Conservation (phyloP, 92 coral and sea anemone species). For the Phenganax marumi region DNA sequence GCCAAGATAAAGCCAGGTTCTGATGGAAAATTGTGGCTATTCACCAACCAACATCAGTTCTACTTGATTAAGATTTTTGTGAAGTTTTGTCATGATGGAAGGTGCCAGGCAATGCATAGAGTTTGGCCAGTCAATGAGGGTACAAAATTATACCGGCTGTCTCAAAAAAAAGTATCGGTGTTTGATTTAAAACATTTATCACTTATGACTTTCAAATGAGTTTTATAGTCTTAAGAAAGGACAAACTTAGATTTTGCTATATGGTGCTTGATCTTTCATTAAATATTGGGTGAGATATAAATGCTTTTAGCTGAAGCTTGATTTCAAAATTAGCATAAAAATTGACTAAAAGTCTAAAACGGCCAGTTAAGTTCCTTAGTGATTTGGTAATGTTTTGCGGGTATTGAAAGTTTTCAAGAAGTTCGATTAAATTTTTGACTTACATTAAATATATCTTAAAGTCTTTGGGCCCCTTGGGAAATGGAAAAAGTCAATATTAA, state of each 20-base stretch:
- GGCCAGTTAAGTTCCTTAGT: too few species aligned
- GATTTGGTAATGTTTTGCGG: too few species aligned
- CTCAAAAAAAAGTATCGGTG: too few species aligned
- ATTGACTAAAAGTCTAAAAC: too few species aligned
- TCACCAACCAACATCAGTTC: slow-evolving; percentile 12
- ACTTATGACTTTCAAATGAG: too few species aligned
- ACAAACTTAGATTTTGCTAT: too few species aligned
- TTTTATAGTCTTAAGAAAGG: too few species aligned
- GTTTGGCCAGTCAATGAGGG: slow-evolving; percentile 26
- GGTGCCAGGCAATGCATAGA: slow-evolving; percentile 17
- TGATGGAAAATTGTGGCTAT: background rate
- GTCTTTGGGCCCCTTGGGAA: too few species aligned
- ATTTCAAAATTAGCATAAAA: too few species aligned
- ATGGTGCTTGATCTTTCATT: background rate
- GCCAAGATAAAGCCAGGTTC: slow-evolving; percentile 13
- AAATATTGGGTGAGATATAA: background rate
- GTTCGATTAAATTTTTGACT: background rate
- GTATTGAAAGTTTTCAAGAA: background rate
- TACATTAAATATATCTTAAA: background rate
- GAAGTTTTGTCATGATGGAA: background rate
- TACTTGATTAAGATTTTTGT: background rate
- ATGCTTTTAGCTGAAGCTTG: too few species aligned
- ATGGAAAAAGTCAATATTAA: too few species aligned
- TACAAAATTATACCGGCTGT: background rate
- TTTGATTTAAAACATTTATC: too few species aligned